These are phyloP conservation scores for Leptopilina myrica DNA, from an alignment of 2,888 invertebrate species.

Conservation along the genomic window DNA sequence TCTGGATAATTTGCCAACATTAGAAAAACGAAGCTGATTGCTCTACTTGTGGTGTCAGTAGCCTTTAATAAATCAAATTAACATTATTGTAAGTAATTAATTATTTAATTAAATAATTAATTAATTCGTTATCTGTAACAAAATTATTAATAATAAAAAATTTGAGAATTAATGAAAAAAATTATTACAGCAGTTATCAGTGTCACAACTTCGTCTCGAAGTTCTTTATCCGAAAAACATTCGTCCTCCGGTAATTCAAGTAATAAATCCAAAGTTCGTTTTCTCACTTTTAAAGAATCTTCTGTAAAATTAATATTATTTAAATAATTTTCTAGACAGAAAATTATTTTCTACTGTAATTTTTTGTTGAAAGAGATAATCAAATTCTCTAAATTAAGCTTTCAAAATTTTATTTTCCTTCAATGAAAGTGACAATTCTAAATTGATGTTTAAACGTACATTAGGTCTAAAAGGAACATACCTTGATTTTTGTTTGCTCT, in stretches of 20 bases:
- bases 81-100: background rate
- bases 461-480: no score
- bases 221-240: background rate
- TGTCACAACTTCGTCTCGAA: background rate
- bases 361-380: no score
- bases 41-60: background rate
- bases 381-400: no score
- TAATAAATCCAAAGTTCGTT: slow-evolving; percentile 5
- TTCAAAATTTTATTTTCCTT: no score
- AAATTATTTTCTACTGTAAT: no score
- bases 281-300: background rate
- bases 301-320: background rate
- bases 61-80: background rate
- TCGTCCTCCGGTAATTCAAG: background rate
- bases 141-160: no score
- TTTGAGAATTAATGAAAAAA: no score
- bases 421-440: no score
- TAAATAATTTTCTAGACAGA: background rate
- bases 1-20: background rate
- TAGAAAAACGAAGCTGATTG: background rate
- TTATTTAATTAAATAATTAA: background rate
- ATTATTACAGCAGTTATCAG: background rate
- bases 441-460: no score
- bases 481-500: no score
- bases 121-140: background rate